phyloP scores from a whole-genome alignment of 2,888 invertebrate genomes.

The Chrysolina haemoptera region DNA sequence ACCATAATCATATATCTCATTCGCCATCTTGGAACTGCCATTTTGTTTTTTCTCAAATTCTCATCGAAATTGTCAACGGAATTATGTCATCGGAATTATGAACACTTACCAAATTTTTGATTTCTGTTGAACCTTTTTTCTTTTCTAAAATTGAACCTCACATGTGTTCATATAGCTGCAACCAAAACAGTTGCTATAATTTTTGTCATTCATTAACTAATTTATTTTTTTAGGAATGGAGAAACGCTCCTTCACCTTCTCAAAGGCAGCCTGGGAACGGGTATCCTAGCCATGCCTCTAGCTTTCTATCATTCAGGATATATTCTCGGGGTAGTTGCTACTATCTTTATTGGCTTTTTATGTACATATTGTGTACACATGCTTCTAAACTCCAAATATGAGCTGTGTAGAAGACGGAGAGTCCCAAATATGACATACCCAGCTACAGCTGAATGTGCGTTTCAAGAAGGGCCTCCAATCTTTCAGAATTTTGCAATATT shows the following conservation, averaged over 20 bases:
- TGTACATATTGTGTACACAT: conserved; percentile 96
- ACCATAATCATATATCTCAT: no score
- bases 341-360: conserved; percentile 87
- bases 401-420: conserved; percentile 74
- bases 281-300: conserved; percentile 91
- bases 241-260: conserved; percentile 89
- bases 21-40: no score
- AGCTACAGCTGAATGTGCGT: conserved; percentile 83
- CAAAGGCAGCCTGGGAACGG: conserved; percentile 93
- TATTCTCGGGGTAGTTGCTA: conserved; percentile 84
- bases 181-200: no score
- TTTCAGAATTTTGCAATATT: conserved; percentile 77
- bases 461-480: conserved; percentile 82
- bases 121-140: no score
- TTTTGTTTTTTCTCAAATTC: no score
- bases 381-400: conserved; percentile 81
- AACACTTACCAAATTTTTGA: no score
- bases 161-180: no score
- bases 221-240: conserved; percentile 74
- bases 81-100: no score
- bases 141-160: no score
- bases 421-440: conserved; percentile 82
- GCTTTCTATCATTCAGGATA: conserved; percentile 90
- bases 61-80: no score
- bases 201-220: no score